Evolutionary conservation across 2,797 vertebrate species (phyloP).

Genomic region (Potorous gilbertii): DNA sequence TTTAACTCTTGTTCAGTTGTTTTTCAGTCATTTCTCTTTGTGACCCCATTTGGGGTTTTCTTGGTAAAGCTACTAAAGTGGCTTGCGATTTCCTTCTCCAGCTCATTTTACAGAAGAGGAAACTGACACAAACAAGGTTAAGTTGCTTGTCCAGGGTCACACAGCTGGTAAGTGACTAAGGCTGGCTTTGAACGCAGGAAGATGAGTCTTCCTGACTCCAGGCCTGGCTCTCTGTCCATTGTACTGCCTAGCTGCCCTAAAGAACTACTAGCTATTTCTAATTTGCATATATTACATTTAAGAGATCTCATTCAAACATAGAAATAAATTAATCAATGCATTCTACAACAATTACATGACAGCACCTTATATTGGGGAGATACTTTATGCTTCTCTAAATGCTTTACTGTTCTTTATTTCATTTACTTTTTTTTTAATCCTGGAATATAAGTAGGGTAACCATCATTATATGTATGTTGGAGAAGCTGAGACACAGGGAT

Average conservation of each 20-base stretch:
- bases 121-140: neutral
- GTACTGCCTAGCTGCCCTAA: neutral
- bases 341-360: neutral
- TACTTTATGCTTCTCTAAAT: neutral
- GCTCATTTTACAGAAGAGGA: neutral
- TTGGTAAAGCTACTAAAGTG: neutral
- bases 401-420: neutral
- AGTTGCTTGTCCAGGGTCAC: neutral
- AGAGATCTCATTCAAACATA: neutral
- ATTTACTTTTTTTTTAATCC: neutral
- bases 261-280: neutral
- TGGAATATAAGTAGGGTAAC: neutral
- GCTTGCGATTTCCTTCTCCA: neutral
- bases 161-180: neutral
- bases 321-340: neutral
- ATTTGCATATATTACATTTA: neutral
- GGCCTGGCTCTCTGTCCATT: neutral
- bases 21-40: neutral
- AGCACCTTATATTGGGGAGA: neutral
- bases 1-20: neutral
- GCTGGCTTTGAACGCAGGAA: neutral
- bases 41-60: neutral
- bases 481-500: neutral
- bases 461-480: neutral
- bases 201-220: neutral